Evolutionary conservation across 2,113 vertebrate species (phyloP).

Genomic region (Megaptera novaeangliae): DNA sequence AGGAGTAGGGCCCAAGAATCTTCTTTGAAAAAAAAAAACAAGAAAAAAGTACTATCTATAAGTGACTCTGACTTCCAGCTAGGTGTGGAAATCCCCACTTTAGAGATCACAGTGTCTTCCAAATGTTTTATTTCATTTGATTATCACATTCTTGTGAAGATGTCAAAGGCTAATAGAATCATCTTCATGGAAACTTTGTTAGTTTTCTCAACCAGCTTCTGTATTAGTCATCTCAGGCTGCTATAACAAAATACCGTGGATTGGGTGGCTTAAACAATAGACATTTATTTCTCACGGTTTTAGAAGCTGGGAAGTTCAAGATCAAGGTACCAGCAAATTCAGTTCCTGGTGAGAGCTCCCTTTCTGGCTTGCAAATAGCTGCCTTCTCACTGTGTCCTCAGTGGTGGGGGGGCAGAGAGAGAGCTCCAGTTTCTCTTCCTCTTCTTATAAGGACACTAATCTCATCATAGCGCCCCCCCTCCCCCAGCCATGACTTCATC

Average conservation of each 20-base stretch:
- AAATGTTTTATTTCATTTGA: neutral
- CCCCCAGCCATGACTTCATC: too few relatives aligned
- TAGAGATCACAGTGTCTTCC: neutral
- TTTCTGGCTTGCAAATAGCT: neutral
- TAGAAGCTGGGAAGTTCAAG: neutral
- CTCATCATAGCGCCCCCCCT: too few relatives aligned
- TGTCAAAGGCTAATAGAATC: neutral
- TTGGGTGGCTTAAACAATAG: neutral
- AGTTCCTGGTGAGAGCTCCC: neutral
- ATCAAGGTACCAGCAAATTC: neutral
- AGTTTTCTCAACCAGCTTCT: neutral
- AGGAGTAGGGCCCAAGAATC: neutral
- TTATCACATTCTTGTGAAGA: neutral
- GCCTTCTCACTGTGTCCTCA: neutral
- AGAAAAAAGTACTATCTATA: neutral
- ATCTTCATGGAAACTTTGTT: neutral
- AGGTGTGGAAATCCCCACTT: neutral
- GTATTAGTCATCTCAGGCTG: neutral
- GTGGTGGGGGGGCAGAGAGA: rapidly evolving
- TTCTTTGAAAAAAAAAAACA: neutral
- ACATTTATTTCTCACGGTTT: neutral
- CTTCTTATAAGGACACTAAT: too few relatives aligned
- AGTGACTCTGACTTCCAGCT: neutral
- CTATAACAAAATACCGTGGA: neutral
- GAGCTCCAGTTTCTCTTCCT: neutral